These are phyloP conservation scores for Diaprepes abbreviatus DNA, from an alignment of 2,888 invertebrate genomes.

Conservation along the genomic window DNA sequence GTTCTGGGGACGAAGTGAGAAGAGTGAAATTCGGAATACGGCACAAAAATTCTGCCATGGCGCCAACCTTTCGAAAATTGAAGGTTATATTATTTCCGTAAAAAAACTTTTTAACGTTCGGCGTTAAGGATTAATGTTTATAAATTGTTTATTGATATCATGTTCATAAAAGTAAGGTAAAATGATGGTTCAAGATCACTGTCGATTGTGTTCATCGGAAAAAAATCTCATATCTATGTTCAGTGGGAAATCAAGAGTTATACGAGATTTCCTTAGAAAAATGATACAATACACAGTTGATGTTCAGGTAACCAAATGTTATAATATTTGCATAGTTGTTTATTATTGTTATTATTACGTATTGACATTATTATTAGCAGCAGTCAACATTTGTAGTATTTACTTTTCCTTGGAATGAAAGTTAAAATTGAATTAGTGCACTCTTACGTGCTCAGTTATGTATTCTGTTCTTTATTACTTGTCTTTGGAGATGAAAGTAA, in stretches of 20 bases:
- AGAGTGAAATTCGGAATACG: too few species aligned
- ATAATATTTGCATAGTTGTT: too few species aligned
- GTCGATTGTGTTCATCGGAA: constrained; percentile 23
- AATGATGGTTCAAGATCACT: constrained; percentile 2
- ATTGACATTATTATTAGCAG: too few species aligned
- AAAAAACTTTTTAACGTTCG: background rate
- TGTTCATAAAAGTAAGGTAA: background rate
- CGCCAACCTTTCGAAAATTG: background rate
- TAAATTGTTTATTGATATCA: background rate
- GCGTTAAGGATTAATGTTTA: background rate
- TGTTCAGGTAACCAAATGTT: constrained; percentile 15
- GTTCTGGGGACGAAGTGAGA: too few species aligned
- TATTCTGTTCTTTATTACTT: too few species aligned
- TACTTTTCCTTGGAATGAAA: too few species aligned
- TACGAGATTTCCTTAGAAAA: constrained; percentile 15
- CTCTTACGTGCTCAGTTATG: too few species aligned
- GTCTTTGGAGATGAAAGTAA: too few species aligned
- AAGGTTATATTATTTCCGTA: background rate
- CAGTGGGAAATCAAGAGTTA: constrained; percentile 20
- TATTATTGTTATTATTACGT: too few species aligned
- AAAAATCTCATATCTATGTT: constrained; percentile 31
- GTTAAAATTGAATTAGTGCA: too few species aligned
- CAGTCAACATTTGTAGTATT: too few species aligned
- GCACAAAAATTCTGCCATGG: too few species aligned
- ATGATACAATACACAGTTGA: constrained; percentile 22